phyloP scores from a whole-genome alignment of 2,797 vertebrate species.

The Phataginus tetradactyla region DNA sequence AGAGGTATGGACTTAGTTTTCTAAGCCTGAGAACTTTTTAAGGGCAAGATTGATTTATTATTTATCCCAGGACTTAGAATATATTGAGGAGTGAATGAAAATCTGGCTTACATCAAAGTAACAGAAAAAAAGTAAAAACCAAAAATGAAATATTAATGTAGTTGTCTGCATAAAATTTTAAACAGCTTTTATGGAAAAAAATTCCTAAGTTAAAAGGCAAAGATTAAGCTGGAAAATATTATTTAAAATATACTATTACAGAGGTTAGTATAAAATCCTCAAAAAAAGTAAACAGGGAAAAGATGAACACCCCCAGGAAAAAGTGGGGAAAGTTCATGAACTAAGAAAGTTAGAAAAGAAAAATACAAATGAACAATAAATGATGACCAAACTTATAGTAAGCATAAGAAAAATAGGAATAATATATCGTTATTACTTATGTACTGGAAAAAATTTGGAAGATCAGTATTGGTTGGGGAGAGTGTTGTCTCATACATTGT shows the following conservation, averaged over 20 bases:
- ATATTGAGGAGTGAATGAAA: not conserved
- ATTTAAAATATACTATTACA: not conserved
- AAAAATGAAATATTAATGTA: constrained; percentile 3
- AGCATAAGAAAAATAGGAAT: not conserved
- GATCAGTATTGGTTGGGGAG: not conserved
- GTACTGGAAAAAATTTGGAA: not conserved
- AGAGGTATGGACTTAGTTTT: constrained; percentile 32
- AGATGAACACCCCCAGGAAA: not conserved
- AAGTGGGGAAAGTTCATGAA: not conserved
- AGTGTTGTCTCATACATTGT: not conserved
- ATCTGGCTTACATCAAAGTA: not conserved
- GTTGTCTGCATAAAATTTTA: not conserved
- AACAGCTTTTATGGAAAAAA: not conserved
- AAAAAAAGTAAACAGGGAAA: not conserved
- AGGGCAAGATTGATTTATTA: not conserved
- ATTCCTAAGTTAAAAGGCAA: not conserved
- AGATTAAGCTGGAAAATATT: not conserved
- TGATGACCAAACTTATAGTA: not conserved
- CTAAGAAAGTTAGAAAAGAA: not conserved
- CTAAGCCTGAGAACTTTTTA: constrained; percentile 7
- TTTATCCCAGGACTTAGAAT: not conserved
- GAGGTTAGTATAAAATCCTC: not conserved
- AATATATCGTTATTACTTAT: not conserved
- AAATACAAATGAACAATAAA: not conserved
- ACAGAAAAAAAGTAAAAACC: not conserved